Evolutionary conservation across 2,113 vertebrate genomes (phyloP), one percentile per base, ranked within the genome.

Genomic region (Gasterosteus aculeatus): DNA sequence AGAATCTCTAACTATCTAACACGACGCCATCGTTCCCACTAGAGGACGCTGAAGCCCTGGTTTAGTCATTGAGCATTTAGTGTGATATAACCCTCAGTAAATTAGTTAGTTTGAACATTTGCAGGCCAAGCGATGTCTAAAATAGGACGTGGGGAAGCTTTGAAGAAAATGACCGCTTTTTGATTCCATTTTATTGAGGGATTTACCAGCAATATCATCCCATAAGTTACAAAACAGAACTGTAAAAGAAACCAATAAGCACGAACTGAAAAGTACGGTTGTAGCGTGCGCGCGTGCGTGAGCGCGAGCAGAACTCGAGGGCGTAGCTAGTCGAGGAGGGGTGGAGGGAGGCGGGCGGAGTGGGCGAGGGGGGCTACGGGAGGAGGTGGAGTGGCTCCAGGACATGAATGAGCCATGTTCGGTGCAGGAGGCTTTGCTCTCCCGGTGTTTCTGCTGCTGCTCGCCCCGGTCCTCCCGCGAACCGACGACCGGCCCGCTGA

Each of bases 371-470:
- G 79, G 78, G 72, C 67, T 35, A 71, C 62, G 74, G 74, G 69
- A 75, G 81, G 80, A 80, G 81, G 68, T 22, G 74, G 51, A 56
- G 75, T 81, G 56, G 83, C 51, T 83, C 74, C 82, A 19, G 78
- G 85, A 78, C 85, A 87, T 91, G 88, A 91, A 89, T 89, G 88
- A 89, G 89, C 84, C 84, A 91, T 91, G 90, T 89, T 91, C 85
- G 85, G 82, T 64, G 83, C 83, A 85, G 85, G 84, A 89, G 74
- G 82, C 68, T 81, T 83, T 47, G 85, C 87, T 75, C 83, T 90
- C 77, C 83, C 77, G 79, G 78, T 87, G 2, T 71, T 86, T 16
- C 80, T 89, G 31, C 82, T 90, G 31, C 80, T 91, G 5, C 87
- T 86, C 26, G 72, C 88, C 59, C 79, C 82, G 75, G 53, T 75